phyloP scores from a whole-genome alignment of 1,140 invertebrate species.

The Meloidogyne exigua region DNA sequence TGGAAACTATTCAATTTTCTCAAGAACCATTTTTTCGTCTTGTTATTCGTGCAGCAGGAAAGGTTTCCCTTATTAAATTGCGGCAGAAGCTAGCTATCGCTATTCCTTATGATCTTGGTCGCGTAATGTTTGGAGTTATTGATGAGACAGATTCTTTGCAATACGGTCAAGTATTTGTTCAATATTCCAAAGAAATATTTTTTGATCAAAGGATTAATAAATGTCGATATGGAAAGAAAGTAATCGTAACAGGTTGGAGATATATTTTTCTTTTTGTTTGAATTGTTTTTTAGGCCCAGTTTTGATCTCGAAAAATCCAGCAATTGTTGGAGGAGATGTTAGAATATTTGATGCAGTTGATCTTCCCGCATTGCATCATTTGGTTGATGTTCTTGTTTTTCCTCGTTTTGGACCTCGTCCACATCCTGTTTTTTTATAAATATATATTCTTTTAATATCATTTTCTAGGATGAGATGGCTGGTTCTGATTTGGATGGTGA shows the following conservation, averaged over 20 bases:
- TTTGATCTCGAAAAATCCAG: conserved; percentile 65
- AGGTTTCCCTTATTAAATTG: conserved; percentile 42
- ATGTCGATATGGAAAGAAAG: neutral
- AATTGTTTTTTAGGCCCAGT: conserved; percentile 41
- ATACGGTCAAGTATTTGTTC: conserved; percentile 65
- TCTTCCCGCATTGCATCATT: conserved; percentile 58
- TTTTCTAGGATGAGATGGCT: conserved; percentile 64
- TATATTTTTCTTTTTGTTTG: neutral
- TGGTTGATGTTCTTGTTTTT: conserved; percentile 66
- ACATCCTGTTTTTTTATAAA: conserved; percentile 52
- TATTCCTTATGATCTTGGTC: conserved; percentile 57
- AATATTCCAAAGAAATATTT: conserved; percentile 49
- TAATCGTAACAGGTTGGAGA: neutral
- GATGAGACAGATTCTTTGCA: conserved; percentile 64
- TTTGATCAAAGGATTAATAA: neutral
- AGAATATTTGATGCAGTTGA: conserved; percentile 65
- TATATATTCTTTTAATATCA: neutral
- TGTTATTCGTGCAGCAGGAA: conserved; percentile 55
- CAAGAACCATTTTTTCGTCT: conserved; percentile 63
- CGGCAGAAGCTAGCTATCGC: conserved; percentile 52
- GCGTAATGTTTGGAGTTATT: conserved; percentile 64
- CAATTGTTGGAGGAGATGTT: conserved; percentile 65
- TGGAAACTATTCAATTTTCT: conserved; percentile 49
- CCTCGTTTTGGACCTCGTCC: conserved; percentile 64
- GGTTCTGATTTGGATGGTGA: conserved; percentile 65